phyloP scores from a whole-genome alignment of 2,797 vertebrate genomes.

The Agapornis canus region DNA sequence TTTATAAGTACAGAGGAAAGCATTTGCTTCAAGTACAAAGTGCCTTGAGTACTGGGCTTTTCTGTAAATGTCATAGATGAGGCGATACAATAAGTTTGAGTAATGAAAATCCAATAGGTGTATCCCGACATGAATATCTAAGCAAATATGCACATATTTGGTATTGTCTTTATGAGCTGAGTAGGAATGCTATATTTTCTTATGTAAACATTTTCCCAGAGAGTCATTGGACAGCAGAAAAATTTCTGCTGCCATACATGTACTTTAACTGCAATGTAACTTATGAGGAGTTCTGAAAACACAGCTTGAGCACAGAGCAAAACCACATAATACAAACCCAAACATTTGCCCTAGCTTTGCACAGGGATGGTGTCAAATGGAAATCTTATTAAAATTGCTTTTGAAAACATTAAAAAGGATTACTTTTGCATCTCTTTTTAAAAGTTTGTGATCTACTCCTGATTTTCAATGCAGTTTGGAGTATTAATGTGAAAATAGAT shows the following conservation, averaged over 20 bases:
- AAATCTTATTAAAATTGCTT: neutral
- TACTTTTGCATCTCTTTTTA: neutral
- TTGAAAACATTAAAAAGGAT: neutral
- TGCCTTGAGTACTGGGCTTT: accelerated
- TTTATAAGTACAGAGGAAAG: neutral
- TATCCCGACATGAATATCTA: neutral
- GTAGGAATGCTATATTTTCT: neutral
- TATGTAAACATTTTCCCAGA: neutral
- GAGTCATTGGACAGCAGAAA: neutral
- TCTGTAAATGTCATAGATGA: neutral
- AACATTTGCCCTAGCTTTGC: neutral
- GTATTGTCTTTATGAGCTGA: neutral
- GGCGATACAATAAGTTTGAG: neutral
- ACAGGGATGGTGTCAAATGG: neutral
- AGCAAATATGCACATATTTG: neutral
- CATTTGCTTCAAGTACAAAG: neutral
- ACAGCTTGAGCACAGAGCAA: neutral
- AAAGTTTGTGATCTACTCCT: neutral
- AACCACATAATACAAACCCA: neutral
- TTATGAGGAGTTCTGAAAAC: neutral
- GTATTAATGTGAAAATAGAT: neutral
- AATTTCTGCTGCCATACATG: neutral
- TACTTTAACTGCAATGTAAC: neutral
- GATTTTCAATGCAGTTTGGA: neutral
- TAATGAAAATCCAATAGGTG: neutral